Evolutionary conservation across 2,888 invertebrate species (phyloP).

Genomic region (Itoplectis maculator): DNA sequence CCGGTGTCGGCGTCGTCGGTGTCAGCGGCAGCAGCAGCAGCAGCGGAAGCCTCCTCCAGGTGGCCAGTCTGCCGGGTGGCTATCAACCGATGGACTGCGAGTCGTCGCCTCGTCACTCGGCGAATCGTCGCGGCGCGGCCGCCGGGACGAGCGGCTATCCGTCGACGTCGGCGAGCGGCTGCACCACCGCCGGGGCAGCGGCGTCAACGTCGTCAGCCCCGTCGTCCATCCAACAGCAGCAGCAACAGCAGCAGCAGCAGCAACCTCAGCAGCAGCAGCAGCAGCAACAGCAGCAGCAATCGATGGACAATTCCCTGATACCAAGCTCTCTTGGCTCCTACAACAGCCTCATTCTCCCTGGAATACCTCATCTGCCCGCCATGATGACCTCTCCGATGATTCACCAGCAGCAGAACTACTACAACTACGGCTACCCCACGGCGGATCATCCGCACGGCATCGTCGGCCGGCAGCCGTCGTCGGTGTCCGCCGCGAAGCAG

Average conservation of each 20-base stretch:
- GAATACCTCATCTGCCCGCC: slow-evolving; percentile 83
- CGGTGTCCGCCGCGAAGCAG: slow-evolving; percentile 81
- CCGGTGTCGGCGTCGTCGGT: slow-evolving; percentile 77
- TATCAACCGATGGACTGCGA: slow-evolving; percentile 92
- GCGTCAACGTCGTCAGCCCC: slow-evolving; percentile 76
- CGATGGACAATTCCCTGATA: slow-evolving; percentile 83
- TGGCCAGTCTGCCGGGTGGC: slow-evolving; percentile 81
- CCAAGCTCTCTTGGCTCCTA: slow-evolving; percentile 85
- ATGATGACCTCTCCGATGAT: slow-evolving; percentile 82
- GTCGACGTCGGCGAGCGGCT: slow-evolving; percentile 74
- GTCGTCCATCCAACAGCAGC: slow-evolving; percentile 81
- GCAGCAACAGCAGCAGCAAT: too few relatives aligned
- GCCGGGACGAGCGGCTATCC: slow-evolving; percentile 76
- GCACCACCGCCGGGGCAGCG: background rate
- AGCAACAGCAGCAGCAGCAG: too few relatives aligned
- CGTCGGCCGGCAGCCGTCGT: slow-evolving; percentile 78
- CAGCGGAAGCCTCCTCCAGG: slow-evolving; percentile 81
- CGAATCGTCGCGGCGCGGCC: slow-evolving; percentile 78
- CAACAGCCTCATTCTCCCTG: slow-evolving; percentile 84
- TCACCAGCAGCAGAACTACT: slow-evolving; percentile 81
- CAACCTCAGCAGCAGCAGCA: too few relatives aligned
- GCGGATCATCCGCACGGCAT: slow-evolving; percentile 81
- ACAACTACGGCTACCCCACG: slow-evolving; percentile 82
- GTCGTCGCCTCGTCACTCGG: slow-evolving; percentile 86
- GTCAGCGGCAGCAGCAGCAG: slow-evolving; percentile 75